phyloP scores from a whole-genome alignment of 2,888 invertebrate species.

The Uropetala carovei region DNA sequence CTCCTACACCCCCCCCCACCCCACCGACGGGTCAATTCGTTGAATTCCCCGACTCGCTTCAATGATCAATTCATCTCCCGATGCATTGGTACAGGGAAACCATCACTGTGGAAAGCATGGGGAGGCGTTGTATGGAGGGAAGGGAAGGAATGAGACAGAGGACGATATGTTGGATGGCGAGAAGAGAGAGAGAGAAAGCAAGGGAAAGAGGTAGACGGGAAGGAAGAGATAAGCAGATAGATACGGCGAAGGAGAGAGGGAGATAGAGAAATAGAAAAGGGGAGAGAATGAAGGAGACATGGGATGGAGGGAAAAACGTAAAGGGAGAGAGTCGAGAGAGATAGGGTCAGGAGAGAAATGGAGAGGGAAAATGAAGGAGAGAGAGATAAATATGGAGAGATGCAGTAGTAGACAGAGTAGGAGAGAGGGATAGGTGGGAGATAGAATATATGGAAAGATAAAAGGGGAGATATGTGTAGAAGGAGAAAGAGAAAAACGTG shows the following conservation, averaged over 20 bases:
- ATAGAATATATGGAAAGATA: too few relatives aligned
- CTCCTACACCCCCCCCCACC: background rate
- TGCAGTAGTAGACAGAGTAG: too few relatives aligned
- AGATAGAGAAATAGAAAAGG: background rate
- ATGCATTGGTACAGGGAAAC: slow-evolving; percentile 49
- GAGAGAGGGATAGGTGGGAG: too few relatives aligned
- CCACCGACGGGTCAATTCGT: slow-evolving; percentile 56
- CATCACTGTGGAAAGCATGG: slow-evolving; percentile 44
- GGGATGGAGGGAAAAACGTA: background rate
- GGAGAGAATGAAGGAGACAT: background rate
- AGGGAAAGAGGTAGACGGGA: background rate
- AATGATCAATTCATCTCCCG: slow-evolving; percentile 63
- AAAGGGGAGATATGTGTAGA: too few relatives aligned
- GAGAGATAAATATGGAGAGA: too few relatives aligned
- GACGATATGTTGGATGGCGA: background rate
- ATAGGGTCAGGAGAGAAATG: background rate
- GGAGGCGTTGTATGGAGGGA: background rate
- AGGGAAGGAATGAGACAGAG: background rate
- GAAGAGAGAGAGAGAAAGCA: background rate
- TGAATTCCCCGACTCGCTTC: slow-evolving; percentile 57
- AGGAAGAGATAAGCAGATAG: background rate
- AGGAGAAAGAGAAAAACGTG: too few relatives aligned
- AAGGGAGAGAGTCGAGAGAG: background rate
- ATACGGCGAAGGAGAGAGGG: background rate
- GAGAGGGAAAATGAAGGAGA: too few relatives aligned